Evolutionary conservation across 2,797 vertebrate species (phyloP).

Genomic region (Lindbergichthys nudifrons): DNA sequence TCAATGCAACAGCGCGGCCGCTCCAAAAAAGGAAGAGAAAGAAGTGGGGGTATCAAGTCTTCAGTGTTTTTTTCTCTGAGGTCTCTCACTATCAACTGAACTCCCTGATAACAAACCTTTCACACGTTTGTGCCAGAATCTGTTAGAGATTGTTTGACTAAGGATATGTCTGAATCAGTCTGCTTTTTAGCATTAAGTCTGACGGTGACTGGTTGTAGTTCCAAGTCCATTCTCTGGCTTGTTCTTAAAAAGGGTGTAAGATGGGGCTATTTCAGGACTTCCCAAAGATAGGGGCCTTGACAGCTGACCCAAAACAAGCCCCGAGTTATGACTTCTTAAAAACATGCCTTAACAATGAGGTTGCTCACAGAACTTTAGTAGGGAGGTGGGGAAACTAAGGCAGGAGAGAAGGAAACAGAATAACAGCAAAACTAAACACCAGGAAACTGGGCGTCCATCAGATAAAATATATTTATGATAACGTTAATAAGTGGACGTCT

Average conservation of each 20-base stretch:
- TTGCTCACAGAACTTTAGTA: conserved; percentile 47
- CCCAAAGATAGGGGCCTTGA: conserved; percentile 76
- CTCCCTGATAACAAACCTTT: conserved; percentile 69
- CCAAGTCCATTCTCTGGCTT: conserved; percentile 58
- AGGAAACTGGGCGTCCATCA: conserved; percentile 84
- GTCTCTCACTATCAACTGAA: conserved; percentile 59
- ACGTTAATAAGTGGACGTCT: conserved; percentile 83
- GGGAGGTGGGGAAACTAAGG: conserved; percentile 37
- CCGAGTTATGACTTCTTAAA: conserved; percentile 64
- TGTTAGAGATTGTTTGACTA: conserved; percentile 64
- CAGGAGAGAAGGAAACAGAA: conserved; percentile 49
- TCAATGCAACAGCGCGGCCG: conserved; percentile 54
- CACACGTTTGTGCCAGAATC: conserved; percentile 61
- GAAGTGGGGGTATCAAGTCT: conserved; percentile 42
- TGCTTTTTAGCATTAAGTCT: conserved; percentile 60
- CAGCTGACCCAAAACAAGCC: conserved; percentile 75
- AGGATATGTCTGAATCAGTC: conserved; percentile 65
- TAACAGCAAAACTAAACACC: conserved; percentile 72
- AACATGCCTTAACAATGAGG: conserved; percentile 77
- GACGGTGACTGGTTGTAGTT: conserved; percentile 57
- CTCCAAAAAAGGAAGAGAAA: conserved; percentile 71
- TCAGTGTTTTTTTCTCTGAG: conserved; percentile 48
- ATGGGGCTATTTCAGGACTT: conserved; percentile 79
- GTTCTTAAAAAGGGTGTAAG: conserved; percentile 73
- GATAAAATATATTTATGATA: conserved; percentile 80